phyloP scores from a whole-genome alignment of 2,888 invertebrate genomes.

The Watsonalla cultraria region DNA sequence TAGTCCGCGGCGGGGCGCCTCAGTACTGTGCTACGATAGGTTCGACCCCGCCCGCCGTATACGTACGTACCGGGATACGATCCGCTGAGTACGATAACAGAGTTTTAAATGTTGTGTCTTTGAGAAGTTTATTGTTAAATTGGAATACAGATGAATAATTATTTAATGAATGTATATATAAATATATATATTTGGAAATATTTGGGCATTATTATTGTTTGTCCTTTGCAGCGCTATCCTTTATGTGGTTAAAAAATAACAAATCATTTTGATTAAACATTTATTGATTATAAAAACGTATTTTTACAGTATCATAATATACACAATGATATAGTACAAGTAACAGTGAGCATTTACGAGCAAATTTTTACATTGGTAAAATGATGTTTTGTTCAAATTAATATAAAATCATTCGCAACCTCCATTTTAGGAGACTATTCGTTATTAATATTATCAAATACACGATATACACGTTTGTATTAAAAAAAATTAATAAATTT shows the following conservation, averaged over 20 bases:
- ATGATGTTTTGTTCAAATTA: too few species aligned
- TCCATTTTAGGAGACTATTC: too few species aligned
- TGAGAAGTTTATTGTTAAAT: slow-evolving; percentile 79
- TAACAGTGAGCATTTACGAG: too few species aligned
- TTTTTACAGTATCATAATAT: too few species aligned
- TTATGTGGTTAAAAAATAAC: neutral
- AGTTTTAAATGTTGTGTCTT: slow-evolving; percentile 78
- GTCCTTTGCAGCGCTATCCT: neutral
- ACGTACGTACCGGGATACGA: slow-evolving; percentile 50
- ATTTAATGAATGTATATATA: slow-evolving; percentile 77
- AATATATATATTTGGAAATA: slow-evolving; percentile 76
- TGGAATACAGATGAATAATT: slow-evolving; percentile 77
- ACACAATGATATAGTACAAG: too few species aligned
- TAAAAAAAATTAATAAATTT: too few species aligned
- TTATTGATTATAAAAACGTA: too few species aligned
- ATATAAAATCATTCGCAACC: too few species aligned
- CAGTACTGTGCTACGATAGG: slow-evolving; percentile 51
- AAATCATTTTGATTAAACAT: neutral
- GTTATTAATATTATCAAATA: too few species aligned
- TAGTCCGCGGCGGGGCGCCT: slow-evolving; percentile 4
- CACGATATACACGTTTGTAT: too few species aligned
- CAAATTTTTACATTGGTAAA: too few species aligned
- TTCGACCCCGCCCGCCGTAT: slow-evolving; percentile 24
- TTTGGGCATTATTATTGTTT: slow-evolving; percentile 41
- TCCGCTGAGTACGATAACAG: slow-evolving; percentile 60